Conservation (phyloP, 1,140 invertebrate genomes). For the Araneus ventricosus region DNA sequence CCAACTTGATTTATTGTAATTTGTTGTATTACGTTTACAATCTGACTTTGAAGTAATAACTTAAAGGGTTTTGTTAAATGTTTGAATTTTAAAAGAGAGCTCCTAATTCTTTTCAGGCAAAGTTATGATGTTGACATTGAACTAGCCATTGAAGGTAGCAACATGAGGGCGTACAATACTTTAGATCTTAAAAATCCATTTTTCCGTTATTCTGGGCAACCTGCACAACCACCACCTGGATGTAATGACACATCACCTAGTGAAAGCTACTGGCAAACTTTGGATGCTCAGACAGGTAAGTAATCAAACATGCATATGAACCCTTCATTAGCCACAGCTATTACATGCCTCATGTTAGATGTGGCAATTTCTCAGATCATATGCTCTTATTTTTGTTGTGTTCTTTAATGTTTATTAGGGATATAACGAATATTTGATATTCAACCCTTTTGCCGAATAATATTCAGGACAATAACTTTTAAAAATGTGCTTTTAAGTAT, state of each 20-base stretch:
- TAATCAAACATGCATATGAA: too few species aligned
- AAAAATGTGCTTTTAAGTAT: too few species aligned
- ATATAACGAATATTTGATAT: too few species aligned
- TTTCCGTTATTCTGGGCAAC: constrained; percentile 86
- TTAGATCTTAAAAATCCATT: constrained; percentile 99
- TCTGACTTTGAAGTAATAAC: neutral
- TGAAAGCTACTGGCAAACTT: constrained; percentile 92
- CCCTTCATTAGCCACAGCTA: too few species aligned
- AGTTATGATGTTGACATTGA: constrained; percentile 99
- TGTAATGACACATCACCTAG: constrained; percentile 93
- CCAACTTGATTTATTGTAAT: too few species aligned
- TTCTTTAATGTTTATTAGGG: too few species aligned
- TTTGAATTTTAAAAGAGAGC: neutral
- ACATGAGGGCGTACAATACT: constrained; percentile 90
- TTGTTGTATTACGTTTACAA: neutral
- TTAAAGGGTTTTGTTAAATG: neutral
- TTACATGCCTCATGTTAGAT: too few species aligned
- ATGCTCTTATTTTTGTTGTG: too few species aligned
- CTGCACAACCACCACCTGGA: constrained; percentile 86
- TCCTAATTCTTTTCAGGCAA: constrained; percentile 84
- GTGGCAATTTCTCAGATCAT: too few species aligned
- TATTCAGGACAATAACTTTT: too few species aligned
- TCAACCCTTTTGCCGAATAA: too few species aligned
- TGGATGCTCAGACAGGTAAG: constrained; percentile 85
- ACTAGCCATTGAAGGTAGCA: constrained; percentile 92